Conservation (phyloP, 2,888 invertebrate species). For the Tiliacea aurago region DNA sequence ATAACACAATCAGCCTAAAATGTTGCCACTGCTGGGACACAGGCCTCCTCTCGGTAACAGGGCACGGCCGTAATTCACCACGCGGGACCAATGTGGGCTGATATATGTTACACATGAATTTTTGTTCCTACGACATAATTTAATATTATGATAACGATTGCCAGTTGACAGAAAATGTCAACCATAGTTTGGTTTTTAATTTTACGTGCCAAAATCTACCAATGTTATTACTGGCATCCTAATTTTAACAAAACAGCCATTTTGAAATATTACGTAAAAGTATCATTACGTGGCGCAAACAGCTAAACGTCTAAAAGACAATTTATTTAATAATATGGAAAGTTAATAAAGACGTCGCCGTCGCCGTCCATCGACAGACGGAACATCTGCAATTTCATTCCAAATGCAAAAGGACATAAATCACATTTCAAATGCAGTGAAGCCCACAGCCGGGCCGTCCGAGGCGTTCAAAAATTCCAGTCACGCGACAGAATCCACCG, state of each 20-base stretch:
- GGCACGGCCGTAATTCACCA: too few species aligned
- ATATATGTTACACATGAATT: too few species aligned
- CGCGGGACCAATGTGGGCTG: too few species aligned
- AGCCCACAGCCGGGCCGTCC: slow-evolving; percentile 68
- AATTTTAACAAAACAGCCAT: background rate
- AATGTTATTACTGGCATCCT: background rate
- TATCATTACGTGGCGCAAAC: slow-evolving; percentile 29
- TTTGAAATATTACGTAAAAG: slow-evolving; percentile 11
- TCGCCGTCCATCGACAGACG: slow-evolving; percentile 49
- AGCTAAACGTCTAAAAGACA: slow-evolving; percentile 46
- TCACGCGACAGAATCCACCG: slow-evolving; percentile 81
- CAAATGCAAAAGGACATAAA: slow-evolving; percentile 80
- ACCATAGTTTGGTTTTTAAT: background rate
- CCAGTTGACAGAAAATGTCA: background rate
- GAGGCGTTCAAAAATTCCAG: slow-evolving; percentile 80
- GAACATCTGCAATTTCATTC: slow-evolving; percentile 81
- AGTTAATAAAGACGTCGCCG: slow-evolving; percentile 63
- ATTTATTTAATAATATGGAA: slow-evolving; percentile 55
- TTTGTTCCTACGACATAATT: too few species aligned
- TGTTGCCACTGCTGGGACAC: too few species aligned
- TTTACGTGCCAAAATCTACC: background rate
- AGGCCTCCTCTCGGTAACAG: too few species aligned
- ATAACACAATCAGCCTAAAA: too few species aligned
- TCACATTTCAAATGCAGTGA: slow-evolving; percentile 83
- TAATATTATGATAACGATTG: background rate